Base-by-base conservation (phyloP, 1,140 invertebrate genomes). In the Pteromalus puparum region DNA sequence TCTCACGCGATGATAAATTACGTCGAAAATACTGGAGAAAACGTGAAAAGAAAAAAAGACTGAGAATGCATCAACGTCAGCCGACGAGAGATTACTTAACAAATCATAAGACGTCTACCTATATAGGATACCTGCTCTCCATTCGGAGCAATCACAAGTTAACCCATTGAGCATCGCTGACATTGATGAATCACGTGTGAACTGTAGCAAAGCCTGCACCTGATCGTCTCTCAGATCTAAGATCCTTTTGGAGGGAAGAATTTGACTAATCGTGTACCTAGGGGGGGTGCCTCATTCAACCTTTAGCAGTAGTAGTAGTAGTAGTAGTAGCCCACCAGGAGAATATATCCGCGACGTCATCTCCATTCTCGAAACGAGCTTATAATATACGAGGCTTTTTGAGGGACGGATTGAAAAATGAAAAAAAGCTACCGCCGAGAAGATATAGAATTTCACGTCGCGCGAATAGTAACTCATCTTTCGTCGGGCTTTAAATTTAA, bases 121-220 rank as follows among this genome's bases (percentile, higher is more conserved):
- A 61, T n/a, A n/a, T 61, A 61, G 53, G 1, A 53, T 61, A 61
- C 18, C 53, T 61, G 53, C 15, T 21, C 53, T 61, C 18, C 18
- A 61, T 61, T 61, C 21, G 18, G 38, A 61, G 68, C 68, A 70
- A 70, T 70, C 68, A 4, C 28, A n/a, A 70, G 68, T 70, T 70
- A 28, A 18, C 24, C 68, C 28, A 70, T 70, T 28, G 24, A 70
- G 24, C 24, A 13, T 30, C 9, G 68, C 24, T 70, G 68, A 70
- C 68, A 30, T 28, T 70, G 68, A 70, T 30, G 68, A 70, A 70
- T 70, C 68, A 70, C 68, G 68, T 70, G 68, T 70, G 68, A 70
- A 18, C 12, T 13, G 26, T 70, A 70, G 21, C 6, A n/a, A 61
- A 61, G 53, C 18, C 53, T n/a, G 18, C 53, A 61, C 53, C 53